Percentiles rank a stretch among this genome's conserved stretches.
phyloP scores from a whole-genome alignment of 2,888 invertebrate species.

The Cerastis leucographa region DNA sequence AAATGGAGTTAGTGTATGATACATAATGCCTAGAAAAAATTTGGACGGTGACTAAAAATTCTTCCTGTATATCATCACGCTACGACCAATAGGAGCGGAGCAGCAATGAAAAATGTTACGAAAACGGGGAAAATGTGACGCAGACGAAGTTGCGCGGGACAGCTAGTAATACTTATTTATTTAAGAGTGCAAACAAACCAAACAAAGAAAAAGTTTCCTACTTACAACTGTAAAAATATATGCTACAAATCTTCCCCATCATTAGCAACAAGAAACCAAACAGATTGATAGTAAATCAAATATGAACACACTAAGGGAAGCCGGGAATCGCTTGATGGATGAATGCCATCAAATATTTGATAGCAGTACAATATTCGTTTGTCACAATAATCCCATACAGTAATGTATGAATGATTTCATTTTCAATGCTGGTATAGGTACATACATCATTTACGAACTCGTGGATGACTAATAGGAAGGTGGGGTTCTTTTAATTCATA shows the following conservation, averaged over 20 bases:
- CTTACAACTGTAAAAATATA: not conserved
- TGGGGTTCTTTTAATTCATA: too few species aligned
- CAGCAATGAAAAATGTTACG: too few species aligned
- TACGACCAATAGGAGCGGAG: too few species aligned
- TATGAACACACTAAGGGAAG: constrained; percentile 20
- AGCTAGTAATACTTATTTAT: too few species aligned
- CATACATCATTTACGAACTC: not conserved
- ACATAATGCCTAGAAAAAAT: too few species aligned
- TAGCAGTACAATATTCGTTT: constrained; percentile 19
- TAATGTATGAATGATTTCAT: constrained; percentile 13
- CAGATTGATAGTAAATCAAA: constrained; percentile 33
- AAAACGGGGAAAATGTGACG: too few species aligned
- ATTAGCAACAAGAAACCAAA: constrained; percentile 27
- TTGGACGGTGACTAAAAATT: too few species aligned
- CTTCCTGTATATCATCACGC: too few species aligned
- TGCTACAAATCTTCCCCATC: constrained; percentile 16
- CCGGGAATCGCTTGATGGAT: constrained; percentile 58
- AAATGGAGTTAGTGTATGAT: too few species aligned
- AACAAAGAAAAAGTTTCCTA: not conserved
- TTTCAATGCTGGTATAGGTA: not conserved
- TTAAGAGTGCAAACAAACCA: not conserved
- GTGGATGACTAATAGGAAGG: not conserved
- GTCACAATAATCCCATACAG: constrained; percentile 47
- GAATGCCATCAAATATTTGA: constrained; percentile 57
- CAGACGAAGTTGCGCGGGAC: too few species aligned